phyloP scores from a whole-genome alignment of 2,113 vertebrate genomes.

The Bubalus kerabau region DNA sequence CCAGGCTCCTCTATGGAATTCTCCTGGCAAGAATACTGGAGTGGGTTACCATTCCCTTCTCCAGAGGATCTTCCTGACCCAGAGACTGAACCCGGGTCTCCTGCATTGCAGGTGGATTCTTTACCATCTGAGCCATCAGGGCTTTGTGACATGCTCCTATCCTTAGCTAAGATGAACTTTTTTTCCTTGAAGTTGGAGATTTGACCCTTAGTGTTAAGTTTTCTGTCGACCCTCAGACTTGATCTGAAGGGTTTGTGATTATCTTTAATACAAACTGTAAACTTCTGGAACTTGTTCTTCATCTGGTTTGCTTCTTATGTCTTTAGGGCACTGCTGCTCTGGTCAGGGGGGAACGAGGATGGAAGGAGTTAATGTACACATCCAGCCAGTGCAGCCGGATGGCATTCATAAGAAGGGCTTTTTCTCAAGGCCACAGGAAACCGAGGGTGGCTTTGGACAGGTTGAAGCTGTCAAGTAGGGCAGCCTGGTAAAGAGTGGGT shows the following conservation, averaged over 20 bases:
- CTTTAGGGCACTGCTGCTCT: background rate
- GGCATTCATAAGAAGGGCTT: background rate
- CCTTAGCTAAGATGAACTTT: background rate
- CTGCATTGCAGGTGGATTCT: background rate
- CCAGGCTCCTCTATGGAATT: background rate
- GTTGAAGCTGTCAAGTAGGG: background rate
- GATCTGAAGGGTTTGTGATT: background rate
- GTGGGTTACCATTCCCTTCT: background rate
- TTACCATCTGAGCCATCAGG: background rate
- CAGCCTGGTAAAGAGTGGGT: background rate
- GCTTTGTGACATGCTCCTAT: background rate
- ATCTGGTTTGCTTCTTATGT: background rate
- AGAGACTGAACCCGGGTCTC: background rate
- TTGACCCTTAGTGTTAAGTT: background rate
- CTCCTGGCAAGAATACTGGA: background rate
- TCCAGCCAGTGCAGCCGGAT: background rate
- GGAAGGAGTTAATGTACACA: background rate
- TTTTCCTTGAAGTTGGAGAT: background rate
- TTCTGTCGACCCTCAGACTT: background rate
- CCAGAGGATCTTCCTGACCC: background rate
- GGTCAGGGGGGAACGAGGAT: background rate
- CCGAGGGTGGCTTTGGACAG: background rate
- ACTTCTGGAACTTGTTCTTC: background rate
- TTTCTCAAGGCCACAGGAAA: constrained; percentile 15
- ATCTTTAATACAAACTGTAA: background rate